These are phyloP conservation scores for Procavia capensis DNA, from an alignment of 2,113 vertebrate genomes.

Conservation along the genomic window DNA sequence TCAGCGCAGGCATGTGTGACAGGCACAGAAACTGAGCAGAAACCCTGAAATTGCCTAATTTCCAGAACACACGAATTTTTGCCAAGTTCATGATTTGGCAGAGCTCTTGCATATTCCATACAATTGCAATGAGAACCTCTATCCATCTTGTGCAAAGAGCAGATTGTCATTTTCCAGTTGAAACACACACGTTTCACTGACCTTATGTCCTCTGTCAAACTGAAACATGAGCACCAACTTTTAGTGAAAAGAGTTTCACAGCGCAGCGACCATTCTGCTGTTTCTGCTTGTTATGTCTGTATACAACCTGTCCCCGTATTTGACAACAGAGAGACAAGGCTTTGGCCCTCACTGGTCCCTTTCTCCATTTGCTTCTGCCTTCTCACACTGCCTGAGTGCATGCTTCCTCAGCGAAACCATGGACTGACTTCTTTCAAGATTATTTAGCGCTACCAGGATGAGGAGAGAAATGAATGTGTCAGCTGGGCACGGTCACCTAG, in stretches of 20 bases:
- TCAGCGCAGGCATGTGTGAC: not conserved
- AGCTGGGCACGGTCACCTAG: not conserved
- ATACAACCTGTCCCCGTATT: conserved; percentile 62
- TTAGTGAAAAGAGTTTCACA: conserved; percentile 4
- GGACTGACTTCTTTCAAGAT: not conserved
- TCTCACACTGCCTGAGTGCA: not conserved
- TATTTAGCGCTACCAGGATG: not conserved
- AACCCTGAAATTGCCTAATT: conserved; percentile 62
- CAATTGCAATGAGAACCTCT: conserved; percentile 48
- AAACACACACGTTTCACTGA: conserved; percentile 69
- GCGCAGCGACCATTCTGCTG: conserved; percentile 27
- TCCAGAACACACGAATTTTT: conserved; percentile 63
- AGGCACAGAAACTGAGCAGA: conserved; percentile 50
- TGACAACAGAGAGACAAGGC: conserved; percentile 76
- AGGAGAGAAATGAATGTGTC: not conserved
- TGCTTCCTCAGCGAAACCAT: not conserved
- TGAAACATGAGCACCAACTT: conserved; percentile 54
- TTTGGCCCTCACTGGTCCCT: conserved; percentile 49
- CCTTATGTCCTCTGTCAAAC: conserved; percentile 82
- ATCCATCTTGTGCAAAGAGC: conserved; percentile 69
- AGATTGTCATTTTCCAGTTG: conserved; percentile 79
- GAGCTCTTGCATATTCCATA: conserved; percentile 65
- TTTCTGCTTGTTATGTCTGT: conserved; percentile 48
- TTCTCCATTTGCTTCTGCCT: conserved; percentile 67
- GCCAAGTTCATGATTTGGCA: conserved; percentile 77